Base-by-base conservation (phyloP, 1,140 invertebrate genomes). In the Sinella curviseta region DNA sequence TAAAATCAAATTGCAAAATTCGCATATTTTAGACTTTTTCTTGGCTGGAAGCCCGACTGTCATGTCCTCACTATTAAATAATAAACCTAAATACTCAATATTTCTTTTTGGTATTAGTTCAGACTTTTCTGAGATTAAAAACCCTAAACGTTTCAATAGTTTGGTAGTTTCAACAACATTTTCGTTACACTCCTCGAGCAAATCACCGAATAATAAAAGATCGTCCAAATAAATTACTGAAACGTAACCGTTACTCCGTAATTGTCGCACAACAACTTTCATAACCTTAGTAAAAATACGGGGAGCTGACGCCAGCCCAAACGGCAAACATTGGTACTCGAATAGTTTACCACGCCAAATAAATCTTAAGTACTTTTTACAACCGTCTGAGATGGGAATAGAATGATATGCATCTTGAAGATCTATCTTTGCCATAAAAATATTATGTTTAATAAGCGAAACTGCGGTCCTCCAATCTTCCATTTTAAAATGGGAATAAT, bases 141-240 rank as follows among this genome's bases (percentile, higher is more conserved):
- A 79, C 0, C 81, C 81, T 14, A 82, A 28, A 20, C 1, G 34
- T 28, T 31, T 12, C 17, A 80, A 35, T 0, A 77, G 24, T 76
- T 17, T 36, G 3, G 4, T 74, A 3, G 75, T 76, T 28, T 0
- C 4, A 55, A n/a, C 8, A 1, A 76, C 12, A 28, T 76, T 77
- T 17, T 54, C 14, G 1, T 4, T 0, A 39, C 76, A 75, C 31
- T 20, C 0, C 12, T 31, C 14, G 1, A 0, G n/a, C 4, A 3
- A 55, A 33, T 36, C 8, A 12, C 73, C 77, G 0, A 82, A n/a
- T 55, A 78, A 35, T 67, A 82, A 67, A 26, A 82, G 20, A 76
- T 82, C 82, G 77, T 82, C 82, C 26, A 82, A 24, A 57, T 82
- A 82, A 36, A 55, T 75, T 30, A 76, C 77, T 20, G 39, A 75